These are phyloP conservation scores for Rhynchomys soricoides DNA, from an alignment of 2,113 vertebrate species.

Conservation along the genomic window DNA sequence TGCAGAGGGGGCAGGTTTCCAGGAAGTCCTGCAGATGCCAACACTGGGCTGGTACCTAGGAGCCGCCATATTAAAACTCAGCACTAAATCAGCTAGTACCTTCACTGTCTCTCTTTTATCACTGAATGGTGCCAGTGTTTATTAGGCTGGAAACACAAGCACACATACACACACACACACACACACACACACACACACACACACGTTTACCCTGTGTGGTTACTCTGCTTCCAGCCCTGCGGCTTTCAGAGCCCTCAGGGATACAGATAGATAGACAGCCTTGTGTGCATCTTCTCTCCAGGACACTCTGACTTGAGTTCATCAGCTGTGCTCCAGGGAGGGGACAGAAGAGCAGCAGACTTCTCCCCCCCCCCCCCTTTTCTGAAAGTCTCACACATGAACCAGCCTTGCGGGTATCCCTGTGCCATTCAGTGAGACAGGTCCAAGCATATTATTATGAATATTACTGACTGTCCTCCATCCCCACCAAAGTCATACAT, in stretches of 20 bases:
- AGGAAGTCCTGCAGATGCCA: neutral
- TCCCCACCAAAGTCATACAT: neutral
- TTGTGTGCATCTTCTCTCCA: neutral
- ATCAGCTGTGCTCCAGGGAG: neutral
- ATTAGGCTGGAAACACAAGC: neutral
- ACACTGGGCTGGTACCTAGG: neutral
- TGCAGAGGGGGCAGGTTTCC: no score
- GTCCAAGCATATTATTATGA: neutral
- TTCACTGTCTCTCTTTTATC: neutral
- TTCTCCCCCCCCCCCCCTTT: no score
- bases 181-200: no score
- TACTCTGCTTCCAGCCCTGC: neutral
- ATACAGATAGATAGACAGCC: neutral
- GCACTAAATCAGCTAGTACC: neutral
- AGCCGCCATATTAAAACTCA: neutral
- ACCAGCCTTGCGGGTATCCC: neutral
- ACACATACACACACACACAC: no score
- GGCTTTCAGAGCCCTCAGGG: neutral
- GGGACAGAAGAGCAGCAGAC: no score
- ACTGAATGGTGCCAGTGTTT: neutral
- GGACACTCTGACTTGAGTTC: neutral
- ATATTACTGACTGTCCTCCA: neutral
- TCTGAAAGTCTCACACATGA: neutral
- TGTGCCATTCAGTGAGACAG: neutral
- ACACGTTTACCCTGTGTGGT: neutral